A percentile compares a stretch with the other conserved stretches of the same genome.
These are phyloP conservation scores for Habrosyne pyritoides DNA, from an alignment of 2,888 invertebrate species.

Conservation along the genomic window DNA sequence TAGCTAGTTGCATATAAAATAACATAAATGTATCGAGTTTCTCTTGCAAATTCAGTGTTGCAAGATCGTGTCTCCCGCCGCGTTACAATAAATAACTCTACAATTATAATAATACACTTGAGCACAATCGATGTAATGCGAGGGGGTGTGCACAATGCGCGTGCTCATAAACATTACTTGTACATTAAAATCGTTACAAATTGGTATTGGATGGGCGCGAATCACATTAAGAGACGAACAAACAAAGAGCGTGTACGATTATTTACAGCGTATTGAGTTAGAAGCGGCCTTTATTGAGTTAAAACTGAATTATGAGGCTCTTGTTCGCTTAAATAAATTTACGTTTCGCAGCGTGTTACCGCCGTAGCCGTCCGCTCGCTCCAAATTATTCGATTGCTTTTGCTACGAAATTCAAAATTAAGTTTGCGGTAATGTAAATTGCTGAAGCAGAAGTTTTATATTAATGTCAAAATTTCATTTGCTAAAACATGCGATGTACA, in stretches of 20 bases:
- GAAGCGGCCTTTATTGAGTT: slow-evolving; percentile 65
- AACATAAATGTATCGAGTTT: neutral
- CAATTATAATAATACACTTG: slow-evolving; percentile 65
- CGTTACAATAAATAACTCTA: slow-evolving; percentile 57
- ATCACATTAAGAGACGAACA: slow-evolving; percentile 54
- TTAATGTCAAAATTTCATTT: neutral
- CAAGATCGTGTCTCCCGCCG: slow-evolving; percentile 44
- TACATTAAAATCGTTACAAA: slow-evolving; percentile 79
- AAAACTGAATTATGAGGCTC: slow-evolving; percentile 72
- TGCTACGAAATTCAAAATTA: slow-evolving; percentile 30
- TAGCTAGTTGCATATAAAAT: neutral
- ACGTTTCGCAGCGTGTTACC: slow-evolving; percentile 30
- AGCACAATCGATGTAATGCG: slow-evolving; percentile 55
- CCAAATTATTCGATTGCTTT: slow-evolving; percentile 33
- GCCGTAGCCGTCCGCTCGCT: slow-evolving; percentile 13
- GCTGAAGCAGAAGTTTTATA: neutral
- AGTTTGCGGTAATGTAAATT: slow-evolving; percentile 25
- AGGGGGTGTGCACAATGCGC: slow-evolving; percentile 51
- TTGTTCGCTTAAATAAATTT: slow-evolving; percentile 62
- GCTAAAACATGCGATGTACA: neutral
- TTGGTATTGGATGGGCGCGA: slow-evolving; percentile 67
- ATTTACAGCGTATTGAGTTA: slow-evolving; percentile 67
- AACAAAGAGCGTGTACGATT: slow-evolving; percentile 56
- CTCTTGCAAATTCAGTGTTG: slow-evolving; percentile 36
- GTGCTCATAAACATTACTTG: slow-evolving; percentile 51